Conservation (phyloP, 2,888 invertebrate species). For the Falcaria lacertinaria region DNA sequence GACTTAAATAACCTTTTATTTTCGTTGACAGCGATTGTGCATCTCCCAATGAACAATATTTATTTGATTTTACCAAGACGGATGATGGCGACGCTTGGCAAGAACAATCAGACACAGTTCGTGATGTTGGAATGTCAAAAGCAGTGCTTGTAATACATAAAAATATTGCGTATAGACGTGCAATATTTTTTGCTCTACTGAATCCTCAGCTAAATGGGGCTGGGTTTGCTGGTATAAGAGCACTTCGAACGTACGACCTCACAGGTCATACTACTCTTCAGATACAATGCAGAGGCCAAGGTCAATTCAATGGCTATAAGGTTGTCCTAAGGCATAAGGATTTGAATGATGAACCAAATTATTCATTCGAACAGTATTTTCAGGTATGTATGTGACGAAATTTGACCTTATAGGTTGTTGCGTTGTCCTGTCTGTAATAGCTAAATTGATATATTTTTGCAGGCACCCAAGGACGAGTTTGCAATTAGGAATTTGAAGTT, state of each 20-base stretch:
- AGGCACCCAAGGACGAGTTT: slow-evolving; percentile 78
- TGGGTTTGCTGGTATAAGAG: slow-evolving; percentile 82
- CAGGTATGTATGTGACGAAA: slow-evolving; percentile 56
- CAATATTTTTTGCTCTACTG: slow-evolving; percentile 81
- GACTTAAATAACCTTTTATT: no score
- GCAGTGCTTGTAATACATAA: slow-evolving; percentile 80
- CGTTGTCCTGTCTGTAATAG: slow-evolving; percentile 16
- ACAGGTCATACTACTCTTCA: slow-evolving; percentile 67
- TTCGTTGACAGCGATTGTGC: slow-evolving; percentile 29
- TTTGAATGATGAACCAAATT: slow-evolving; percentile 76
- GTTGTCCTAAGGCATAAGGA: slow-evolving; percentile 80
- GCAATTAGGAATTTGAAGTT: slow-evolving; percentile 74
- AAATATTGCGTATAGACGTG: slow-evolving; percentile 79
- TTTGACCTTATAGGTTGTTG: no score
- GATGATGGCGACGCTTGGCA: slow-evolving; percentile 76
- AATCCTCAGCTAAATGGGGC: slow-evolving; percentile 85
- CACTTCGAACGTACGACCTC: slow-evolving; percentile 70
- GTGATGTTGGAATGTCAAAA: slow-evolving; percentile 83
- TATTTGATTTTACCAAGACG: slow-evolving; percentile 81
- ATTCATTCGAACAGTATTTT: slow-evolving; percentile 81
- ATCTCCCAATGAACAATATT: slow-evolving; percentile 40
- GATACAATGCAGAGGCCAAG: slow-evolving; percentile 80
- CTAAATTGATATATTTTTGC: slow-evolving; percentile 30
- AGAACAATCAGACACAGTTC: slow-evolving; percentile 83
- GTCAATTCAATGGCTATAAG: slow-evolving; percentile 80